phyloP scores from a whole-genome alignment of 2,888 invertebrate species.

The Buathra laborator region DNA sequence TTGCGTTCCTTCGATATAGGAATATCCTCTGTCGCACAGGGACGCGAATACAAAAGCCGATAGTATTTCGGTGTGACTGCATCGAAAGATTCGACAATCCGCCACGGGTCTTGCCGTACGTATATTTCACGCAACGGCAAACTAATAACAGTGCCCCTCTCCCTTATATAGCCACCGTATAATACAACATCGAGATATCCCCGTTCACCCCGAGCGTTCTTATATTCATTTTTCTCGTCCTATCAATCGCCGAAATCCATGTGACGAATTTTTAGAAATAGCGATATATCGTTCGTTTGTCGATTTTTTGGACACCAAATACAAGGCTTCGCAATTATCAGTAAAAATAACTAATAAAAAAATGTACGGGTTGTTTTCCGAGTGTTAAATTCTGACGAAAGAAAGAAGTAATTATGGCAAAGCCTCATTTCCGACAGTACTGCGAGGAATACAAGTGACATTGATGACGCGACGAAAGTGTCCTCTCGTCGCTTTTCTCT shows the following conservation, averaged over 20 bases:
- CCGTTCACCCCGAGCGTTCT: not conserved
- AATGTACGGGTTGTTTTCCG: no score
- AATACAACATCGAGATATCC: slow-evolving; percentile 17
- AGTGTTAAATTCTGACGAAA: not conserved
- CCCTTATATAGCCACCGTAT: slow-evolving; percentile 16
- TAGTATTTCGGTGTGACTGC: slow-evolving; percentile 82
- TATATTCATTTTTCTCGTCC: slow-evolving; percentile 26
- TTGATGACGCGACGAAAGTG: slow-evolving; percentile 47
- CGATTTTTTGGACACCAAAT: no score
- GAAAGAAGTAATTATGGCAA: not conserved
- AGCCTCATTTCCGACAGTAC: slow-evolving; percentile 30
- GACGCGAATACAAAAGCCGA: slow-evolving; percentile 74
- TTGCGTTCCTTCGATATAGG: slow-evolving; percentile 18
- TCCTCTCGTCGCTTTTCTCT: slow-evolving; percentile 38
- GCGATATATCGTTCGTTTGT: not conserved
- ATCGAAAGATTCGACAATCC: slow-evolving; percentile 74
- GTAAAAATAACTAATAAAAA: no score
- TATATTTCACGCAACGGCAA: slow-evolving; percentile 79
- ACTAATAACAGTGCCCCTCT: slow-evolving; percentile 77
- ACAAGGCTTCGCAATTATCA: no score
- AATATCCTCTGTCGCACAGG: slow-evolving; percentile 58
- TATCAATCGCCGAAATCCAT: slow-evolving; percentile 58
- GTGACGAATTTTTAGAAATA: slow-evolving; percentile 57
- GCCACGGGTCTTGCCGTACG: slow-evolving; percentile 78
- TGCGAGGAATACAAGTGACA: slow-evolving; percentile 28